Evolutionary conservation across 2,888 invertebrate genomes (phyloP).

Genomic region (Parnassius smintheus): DNA sequence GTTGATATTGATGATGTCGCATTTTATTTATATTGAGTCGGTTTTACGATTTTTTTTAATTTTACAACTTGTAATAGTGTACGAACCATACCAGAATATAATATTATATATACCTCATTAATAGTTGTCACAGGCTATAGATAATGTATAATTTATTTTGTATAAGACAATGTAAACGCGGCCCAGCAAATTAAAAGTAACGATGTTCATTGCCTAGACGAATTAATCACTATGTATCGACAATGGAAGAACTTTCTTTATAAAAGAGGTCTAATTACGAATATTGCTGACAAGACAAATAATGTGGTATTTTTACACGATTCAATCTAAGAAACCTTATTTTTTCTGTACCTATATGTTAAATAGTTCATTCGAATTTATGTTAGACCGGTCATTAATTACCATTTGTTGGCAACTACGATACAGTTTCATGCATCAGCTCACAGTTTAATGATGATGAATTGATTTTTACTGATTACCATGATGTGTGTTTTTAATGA

Average conservation of each 20-base stretch:
- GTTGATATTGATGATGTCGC: no score
- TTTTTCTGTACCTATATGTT: conserved; percentile 3
- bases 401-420: conserved; percentile 31
- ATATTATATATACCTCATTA: no score
- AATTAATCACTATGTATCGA: conserved; percentile 24
- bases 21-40: no score
- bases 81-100: no score
- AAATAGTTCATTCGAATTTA: neutral
- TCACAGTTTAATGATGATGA: conserved; percentile 53
- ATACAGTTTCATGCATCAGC: conserved; percentile 52
- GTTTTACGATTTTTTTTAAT: no score
- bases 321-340: neutral
- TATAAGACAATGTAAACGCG: no score
- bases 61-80: no score
- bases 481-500: no score
- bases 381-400: neutral
- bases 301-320: conserved; percentile 13
- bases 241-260: conserved; percentile 22
- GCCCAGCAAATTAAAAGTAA: conserved; percentile 6
- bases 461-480: conserved; percentile 32
- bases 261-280: conserved; percentile 3
- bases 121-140: no score
- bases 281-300: conserved; percentile 18
- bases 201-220: conserved; percentile 2
- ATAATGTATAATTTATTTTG: no score